Base-by-base conservation (phyloP, 2,888 invertebrate species). In the Ochlodes sylvanus region DNA sequence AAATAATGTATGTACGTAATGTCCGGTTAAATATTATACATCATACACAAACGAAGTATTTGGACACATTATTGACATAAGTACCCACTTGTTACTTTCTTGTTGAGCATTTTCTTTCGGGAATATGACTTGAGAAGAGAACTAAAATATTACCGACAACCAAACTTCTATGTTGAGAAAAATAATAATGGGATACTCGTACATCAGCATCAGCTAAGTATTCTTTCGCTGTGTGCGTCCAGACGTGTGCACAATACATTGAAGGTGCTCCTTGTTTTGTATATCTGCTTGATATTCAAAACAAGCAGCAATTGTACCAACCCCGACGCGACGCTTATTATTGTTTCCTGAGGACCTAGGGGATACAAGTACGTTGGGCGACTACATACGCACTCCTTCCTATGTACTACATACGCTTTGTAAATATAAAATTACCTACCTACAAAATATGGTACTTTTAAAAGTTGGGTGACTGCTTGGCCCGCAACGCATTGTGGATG, bases 301-400 rank as follows among this genome's bases (percentile, higher is more conserved):
- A 63, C 63, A 63, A 63, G 55, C 15, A 55, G 55, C 41, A 44
- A 27, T 44, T 63, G 55, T 63, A 42, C 12, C 21, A 19, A 21
- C 2, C 60, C 44, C 44, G 41, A 42, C 55, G 54, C 10, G 47
- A 47, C 64, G 34, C 64, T 47, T 47, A 47, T 64, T 44, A 47
- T 64, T 63, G 63, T 38, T 63, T 42, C 19, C 41, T 32, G 12
- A 42, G 52, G 38, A 32, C 50, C 38, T 14, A 50, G 47, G 27
- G 50, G 7, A 41, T 63, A 50, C 42, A 15, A 52, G 34, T 54
- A 41, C 56, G 44, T 56, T n/a, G n/a, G n/a, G 44, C 15, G n/a
- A 17, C 47, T 21, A 21, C 21, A 0, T 21, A 21, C 52, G 17
- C 14, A 52, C 14, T 21, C 27, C 27, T 27, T 4, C 12, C 21